Conservation (phyloP, 2,113 vertebrate genomes). For the Salvelinus sp. region DNA sequence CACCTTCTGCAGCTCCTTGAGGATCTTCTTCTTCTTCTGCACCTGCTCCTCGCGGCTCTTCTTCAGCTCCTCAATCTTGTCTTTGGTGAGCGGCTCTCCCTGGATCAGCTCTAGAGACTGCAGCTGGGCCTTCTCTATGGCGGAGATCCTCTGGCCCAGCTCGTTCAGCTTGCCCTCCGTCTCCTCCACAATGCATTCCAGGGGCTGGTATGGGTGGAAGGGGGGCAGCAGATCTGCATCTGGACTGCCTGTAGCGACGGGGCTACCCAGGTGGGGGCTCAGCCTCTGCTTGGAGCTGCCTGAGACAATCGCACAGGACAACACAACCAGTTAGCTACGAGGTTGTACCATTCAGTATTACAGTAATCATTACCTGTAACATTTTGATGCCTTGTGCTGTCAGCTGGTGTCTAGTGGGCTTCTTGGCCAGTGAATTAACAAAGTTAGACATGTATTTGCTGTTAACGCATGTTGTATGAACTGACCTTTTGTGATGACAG, state of each 20-base stretch:
- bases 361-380: neutral
- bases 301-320: conserved; percentile 70
- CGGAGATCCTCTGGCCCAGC: conserved; percentile 92
- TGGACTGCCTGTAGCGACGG: conserved; percentile 43
- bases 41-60: conserved; percentile 90
- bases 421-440: no score
- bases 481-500: conserved; percentile 83
- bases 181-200: conserved; percentile 93
- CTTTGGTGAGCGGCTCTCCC: conserved; percentile 92
- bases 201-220: conserved; percentile 89
- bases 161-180: conserved; percentile 93
- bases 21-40: conserved; percentile 93
- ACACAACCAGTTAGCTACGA: conserved; percentile 65
- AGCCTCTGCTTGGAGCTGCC: conserved; percentile 86
- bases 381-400: no score
- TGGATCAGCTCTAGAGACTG: conserved; percentile 92
- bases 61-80: conserved; percentile 93
- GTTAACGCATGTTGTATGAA: conserved; percentile 15
- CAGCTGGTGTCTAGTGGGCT: no score
- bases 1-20: conserved; percentile 92
- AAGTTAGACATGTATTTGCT: no score
- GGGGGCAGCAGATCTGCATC: conserved; percentile 85
- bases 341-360: neutral
- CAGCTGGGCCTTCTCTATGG: conserved; percentile 91
- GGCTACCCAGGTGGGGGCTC: conserved; percentile 82